phyloP scores from a whole-genome alignment of 2,797 vertebrate species.

The Acropternis orthonyx region DNA sequence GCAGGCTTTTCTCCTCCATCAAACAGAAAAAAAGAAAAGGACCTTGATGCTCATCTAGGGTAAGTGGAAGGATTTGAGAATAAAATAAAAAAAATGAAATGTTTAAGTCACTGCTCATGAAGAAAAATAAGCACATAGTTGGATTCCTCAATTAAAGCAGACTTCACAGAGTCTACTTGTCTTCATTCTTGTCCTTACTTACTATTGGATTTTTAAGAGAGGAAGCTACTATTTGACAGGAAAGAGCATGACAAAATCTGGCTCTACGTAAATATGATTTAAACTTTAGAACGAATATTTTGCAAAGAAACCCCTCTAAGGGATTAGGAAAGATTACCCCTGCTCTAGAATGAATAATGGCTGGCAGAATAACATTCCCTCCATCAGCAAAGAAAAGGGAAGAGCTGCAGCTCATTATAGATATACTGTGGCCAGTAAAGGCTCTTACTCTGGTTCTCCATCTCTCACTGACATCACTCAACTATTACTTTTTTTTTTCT shows the following conservation, averaged over 20 bases:
- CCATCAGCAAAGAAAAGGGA: conserved; percentile 40
- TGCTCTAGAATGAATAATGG: conserved; percentile 30
- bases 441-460: conserved; percentile 27
- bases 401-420: conserved; percentile 25
- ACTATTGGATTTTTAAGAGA: neutral
- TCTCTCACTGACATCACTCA: conserved; percentile 60
- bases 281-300: conserved; percentile 34
- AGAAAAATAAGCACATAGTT: neutral
- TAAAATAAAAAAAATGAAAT: neutral
- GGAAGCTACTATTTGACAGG: conserved; percentile 51
- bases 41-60: neutral
- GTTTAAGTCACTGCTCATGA: neutral
- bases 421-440: conserved; percentile 56
- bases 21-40: neutral
- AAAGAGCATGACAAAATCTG: conserved; percentile 43
- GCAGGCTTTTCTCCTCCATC: neutral
- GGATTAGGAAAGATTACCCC: conserved; percentile 42
- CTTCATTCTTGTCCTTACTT: neutral
- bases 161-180: neutral
- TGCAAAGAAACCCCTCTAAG: conserved; percentile 44
- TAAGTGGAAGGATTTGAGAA: neutral
- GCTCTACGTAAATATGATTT: conserved; percentile 22
- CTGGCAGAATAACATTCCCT: conserved; percentile 42
- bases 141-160: neutral
- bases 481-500: neutral